Evolutionary conservation across 2,797 vertebrate genomes (phyloP), one percentile per base, ranked within the genome.

Genomic region (Orestias chungarensis): DNA sequence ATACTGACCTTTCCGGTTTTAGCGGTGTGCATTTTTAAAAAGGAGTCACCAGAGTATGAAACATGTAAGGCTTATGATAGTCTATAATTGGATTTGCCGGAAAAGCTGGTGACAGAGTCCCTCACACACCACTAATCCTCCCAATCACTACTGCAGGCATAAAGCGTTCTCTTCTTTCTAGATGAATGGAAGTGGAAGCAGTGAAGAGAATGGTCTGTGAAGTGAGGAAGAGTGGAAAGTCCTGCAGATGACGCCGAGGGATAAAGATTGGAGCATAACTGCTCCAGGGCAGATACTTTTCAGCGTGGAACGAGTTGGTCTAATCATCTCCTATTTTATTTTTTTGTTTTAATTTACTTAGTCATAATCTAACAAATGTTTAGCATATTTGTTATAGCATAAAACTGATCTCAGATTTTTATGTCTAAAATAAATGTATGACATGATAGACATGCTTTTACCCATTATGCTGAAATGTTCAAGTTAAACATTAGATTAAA

Each of bases 61-160:
- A 93, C 93, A 93, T 93, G 93, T 93, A 93, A 86, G 90, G 91
- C 91, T 94, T 94, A 93, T 94, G 91, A 94, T 94, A 93, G 91
- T 94, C 89, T 86, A 92, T 95, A 95, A 95, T 94, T 95, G 94
- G 93, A 95, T 95, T 95, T 94, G 90, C 89, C 88, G 90, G 92
- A 93, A 55, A 94, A 94, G 93, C 93, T 93, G 91, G 93, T 94
- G 92, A 94, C 93, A 93, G 93, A 94, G 93, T 95, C 93, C 85
- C 91, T 93, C 90, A 89, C 90, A 92, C 92, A 90, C 90, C 86
- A 89, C 91, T 94, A 94, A 95, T 94, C 93, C 94, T 91, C 84
- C 90, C 91, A 93, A 93, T 95, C 93, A 93, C 91, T 87, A 88
- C 82, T 85, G 87, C 78, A 20, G 91, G 88, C 83, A 88, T 83